Conservation (phyloP, 2,797 vertebrate genomes). For the Enteromius anoplus region DNA sequence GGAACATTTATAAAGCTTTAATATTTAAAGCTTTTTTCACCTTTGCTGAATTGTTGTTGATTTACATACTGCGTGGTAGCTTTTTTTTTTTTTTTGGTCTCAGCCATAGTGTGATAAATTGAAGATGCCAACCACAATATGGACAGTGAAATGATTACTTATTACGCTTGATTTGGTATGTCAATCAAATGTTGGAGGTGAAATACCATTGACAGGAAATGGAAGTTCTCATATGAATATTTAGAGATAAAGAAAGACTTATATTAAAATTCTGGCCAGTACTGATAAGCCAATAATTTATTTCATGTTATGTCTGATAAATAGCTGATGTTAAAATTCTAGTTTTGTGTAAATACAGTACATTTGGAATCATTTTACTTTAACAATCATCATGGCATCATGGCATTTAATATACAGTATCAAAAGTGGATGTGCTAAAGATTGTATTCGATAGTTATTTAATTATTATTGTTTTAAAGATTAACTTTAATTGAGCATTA, state of each 20-base stretch:
- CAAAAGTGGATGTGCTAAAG: background rate
- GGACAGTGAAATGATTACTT: constrained; percentile 65
- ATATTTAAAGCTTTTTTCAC: background rate
- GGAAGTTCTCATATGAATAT: constrained; percentile 68
- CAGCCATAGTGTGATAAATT: constrained; percentile 39
- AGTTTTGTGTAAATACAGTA: background rate
- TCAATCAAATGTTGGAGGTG: constrained; percentile 59
- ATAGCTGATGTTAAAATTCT: background rate
- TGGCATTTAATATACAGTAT: background rate
- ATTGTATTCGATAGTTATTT: background rate
- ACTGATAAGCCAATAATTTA: background rate
- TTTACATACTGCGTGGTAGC: background rate
- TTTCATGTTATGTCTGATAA: background rate
- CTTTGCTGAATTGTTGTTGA: background rate
- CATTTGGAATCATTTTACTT: background rate
- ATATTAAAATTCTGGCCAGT: constrained; percentile 39
- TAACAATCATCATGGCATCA: background rate
- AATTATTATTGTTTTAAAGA: background rate
- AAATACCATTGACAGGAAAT: constrained; percentile 29
- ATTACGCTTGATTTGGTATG: constrained; percentile 68
- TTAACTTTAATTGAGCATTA: background rate
- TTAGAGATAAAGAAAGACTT: constrained; percentile 67
- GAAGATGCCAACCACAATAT: constrained; percentile 60
- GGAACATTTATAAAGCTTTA: background rate
- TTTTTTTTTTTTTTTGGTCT: background rate